These are phyloP conservation scores for Sericinus montela DNA, from an alignment of 2,888 invertebrate genomes.

Conservation along the genomic window DNA sequence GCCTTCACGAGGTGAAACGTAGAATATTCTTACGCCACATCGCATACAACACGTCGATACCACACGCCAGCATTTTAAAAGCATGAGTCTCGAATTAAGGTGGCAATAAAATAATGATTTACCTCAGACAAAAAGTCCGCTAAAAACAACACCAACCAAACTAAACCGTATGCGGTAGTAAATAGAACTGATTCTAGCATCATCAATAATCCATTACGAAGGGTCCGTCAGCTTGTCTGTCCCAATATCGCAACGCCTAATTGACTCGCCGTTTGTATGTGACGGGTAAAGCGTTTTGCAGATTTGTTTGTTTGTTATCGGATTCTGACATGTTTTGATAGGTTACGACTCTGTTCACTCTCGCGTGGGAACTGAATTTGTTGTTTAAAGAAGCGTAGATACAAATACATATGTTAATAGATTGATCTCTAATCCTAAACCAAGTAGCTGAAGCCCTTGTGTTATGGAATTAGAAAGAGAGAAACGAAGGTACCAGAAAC, in stretches of 20 bases:
- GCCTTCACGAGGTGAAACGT: too few species aligned
- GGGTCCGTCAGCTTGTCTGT: constrained; percentile 32
- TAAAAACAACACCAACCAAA: not conserved
- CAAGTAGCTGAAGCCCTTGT: too few species aligned
- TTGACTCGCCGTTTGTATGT: constrained; percentile 48
- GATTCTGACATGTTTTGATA: constrained; percentile 56
- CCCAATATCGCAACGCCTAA: constrained; percentile 49
- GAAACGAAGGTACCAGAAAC: too few species aligned
- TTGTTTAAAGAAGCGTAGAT: not conserved
- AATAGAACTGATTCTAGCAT: constrained; percentile 2
- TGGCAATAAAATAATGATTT: not conserved
- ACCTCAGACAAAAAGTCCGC: not conserved
- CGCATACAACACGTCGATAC: too few species aligned
- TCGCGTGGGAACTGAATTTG: constrained; percentile 41
- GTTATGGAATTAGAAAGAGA: too few species aligned
- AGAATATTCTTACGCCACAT: too few species aligned
- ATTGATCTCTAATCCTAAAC: too few species aligned
- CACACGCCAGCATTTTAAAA: too few species aligned
- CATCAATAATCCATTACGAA: not conserved
- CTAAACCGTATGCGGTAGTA: not conserved
- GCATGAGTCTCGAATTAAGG: too few species aligned
- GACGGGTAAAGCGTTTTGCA: constrained; percentile 40
- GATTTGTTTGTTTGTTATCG: constrained; percentile 40
- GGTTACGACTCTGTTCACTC: constrained; percentile 36
- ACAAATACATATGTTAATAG: too few species aligned